Base-by-base conservation (phyloP, 2,113 vertebrate species). In the Notothenia rossii region DNA sequence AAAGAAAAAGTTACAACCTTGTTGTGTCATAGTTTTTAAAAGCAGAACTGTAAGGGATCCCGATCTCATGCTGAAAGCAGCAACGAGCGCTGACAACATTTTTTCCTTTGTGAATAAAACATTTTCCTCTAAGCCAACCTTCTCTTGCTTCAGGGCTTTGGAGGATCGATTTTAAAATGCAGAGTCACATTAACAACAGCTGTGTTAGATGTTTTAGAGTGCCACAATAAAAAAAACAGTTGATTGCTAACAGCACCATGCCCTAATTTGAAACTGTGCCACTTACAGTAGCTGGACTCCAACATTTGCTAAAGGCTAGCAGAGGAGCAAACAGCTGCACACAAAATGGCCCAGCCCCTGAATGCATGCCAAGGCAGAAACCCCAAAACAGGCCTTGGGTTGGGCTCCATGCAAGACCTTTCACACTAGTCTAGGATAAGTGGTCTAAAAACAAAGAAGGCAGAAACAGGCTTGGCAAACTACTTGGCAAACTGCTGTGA, bases 251-350 rank as follows among this genome's bases (percentile, higher is more conserved):
- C 62, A 81, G 90, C 33, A n/a, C 36, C 1, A 4, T 72, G 55
- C 45, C 61, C 72, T 87, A 59, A 67, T 75, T 75, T 88, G 74
- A 89, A 87, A 71, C 64, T 5, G 14, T 79, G 81, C 75, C 78
- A 78, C 63, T 88, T 53, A 29, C 25, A 29, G 25, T 25, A 69
- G 60, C 67, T 76, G 88, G 86, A 92, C 88, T 87, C 61, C 72
- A 80, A 86, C 87, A 88, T 76, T 75, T 64, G 48, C 70, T 72
- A 14, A 58, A 73, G 83, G 83, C 79, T 36, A 74, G 83, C 10
- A 33, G 58, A 82, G 84, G 72, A 88, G 76, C 77, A 85, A 89
- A 89, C 90, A 91, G 90, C 91, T 92, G 90, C 89, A 86, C 53
- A 76, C 75, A 91, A 84, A 81, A 83, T 67, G 75, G 55, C 82